Evolutionary conservation across 2,797 vertebrate genomes (phyloP).

Genomic region (Eutrigla gurnardus): DNA sequence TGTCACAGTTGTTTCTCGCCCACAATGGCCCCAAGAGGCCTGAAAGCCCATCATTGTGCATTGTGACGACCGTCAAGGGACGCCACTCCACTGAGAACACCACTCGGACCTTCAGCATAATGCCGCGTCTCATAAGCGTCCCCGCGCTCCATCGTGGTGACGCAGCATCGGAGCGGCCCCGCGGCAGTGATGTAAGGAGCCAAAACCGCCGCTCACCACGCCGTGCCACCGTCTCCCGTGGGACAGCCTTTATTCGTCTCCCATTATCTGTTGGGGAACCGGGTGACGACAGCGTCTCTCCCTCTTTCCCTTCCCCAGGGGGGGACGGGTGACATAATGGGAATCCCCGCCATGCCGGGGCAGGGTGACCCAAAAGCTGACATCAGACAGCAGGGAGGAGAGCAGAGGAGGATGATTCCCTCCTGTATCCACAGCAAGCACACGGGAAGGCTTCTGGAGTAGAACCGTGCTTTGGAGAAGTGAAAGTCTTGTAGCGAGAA

Average conservation of each 20-base stretch:
- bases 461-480: too few species aligned
- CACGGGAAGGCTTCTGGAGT: neutral
- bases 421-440: neutral
- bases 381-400: conserved; percentile 48
- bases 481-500: neutral
- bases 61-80: conserved; percentile 23
- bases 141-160: conserved; percentile 41
- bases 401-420: conserved; percentile 26
- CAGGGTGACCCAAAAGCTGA: conserved; percentile 47
- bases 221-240: conserved; percentile 19
- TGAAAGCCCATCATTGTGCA: conserved; percentile 67
- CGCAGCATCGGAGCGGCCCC: conserved; percentile 7
- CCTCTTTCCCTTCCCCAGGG: conserved; percentile 30
- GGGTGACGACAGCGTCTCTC: conserved; percentile 45
- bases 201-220: conserved; percentile 24
- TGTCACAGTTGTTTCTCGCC: conserved; percentile 40
- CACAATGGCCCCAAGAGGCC: conserved; percentile 26
- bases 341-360: conserved; percentile 57
- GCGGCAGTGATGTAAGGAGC: conserved; percentile 22
- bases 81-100: conserved; percentile 24
- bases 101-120: conserved; percentile 40
- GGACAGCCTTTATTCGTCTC: conserved; percentile 38
- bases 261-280: conserved; percentile 49
- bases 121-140: conserved; percentile 14
- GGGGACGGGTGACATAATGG: conserved; percentile 63